These are phyloP conservation scores for Anser cygnoides DNA, from an alignment of 2,113 vertebrate genomes.

Conservation along the genomic window DNA sequence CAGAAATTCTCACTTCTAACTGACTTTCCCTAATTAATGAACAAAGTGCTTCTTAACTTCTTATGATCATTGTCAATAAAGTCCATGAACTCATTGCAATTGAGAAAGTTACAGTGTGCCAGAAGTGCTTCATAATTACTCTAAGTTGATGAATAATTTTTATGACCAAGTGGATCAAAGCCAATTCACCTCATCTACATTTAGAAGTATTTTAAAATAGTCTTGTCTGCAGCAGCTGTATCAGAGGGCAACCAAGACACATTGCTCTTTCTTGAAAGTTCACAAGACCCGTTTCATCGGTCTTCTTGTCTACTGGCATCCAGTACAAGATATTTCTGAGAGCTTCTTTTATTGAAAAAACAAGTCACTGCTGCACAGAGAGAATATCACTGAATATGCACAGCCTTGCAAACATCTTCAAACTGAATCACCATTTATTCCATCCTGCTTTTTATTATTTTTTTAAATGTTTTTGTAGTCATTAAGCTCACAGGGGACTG, in stretches of 20 bases:
- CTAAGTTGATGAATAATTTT: neutral
- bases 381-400: accelerated
- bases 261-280: neutral
- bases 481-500: neutral
- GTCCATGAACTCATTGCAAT: neutral
- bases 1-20: neutral
- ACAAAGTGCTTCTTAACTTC: neutral
- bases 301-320: neutral
- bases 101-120: neutral
- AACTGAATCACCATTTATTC: neutral
- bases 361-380: neutral
- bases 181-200: neutral
- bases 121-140: neutral
- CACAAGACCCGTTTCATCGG: neutral
- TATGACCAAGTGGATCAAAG: neutral
- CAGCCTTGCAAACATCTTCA: neutral
- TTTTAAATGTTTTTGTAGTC: neutral
- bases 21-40: neutral
- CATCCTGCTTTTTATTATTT: neutral
- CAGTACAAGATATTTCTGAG: neutral
- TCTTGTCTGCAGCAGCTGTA: neutral
- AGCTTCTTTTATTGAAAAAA: neutral
- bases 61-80: neutral
- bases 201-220: neutral
- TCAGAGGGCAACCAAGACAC: neutral